A percentile compares a stretch with the other conserved stretches of the same genome.
Evolutionary conservation across 2,797 vertebrate species (phyloP).

Genomic region (Cossypha polioptera): DNA sequence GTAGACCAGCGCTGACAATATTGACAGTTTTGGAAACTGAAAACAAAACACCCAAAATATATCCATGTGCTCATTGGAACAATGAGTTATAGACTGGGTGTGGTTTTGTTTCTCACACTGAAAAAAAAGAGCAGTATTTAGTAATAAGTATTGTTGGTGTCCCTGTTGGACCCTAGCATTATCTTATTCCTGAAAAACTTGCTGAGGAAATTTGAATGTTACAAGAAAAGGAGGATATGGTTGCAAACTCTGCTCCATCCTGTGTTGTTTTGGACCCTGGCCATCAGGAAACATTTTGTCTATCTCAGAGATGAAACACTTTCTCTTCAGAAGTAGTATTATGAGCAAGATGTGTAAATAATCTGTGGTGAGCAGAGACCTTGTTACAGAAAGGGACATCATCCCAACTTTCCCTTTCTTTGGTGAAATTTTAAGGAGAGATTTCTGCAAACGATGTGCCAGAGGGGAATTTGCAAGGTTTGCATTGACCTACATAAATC

Average conservation of each 20-base stretch:
- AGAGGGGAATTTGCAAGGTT: background rate
- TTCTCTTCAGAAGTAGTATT: background rate
- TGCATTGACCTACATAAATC: background rate
- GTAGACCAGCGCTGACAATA: background rate
- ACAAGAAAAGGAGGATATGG: slow-evolving; percentile 32
- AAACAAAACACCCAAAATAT: background rate
- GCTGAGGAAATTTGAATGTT: background rate
- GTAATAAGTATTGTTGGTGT: background rate
- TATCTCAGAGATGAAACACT: slow-evolving; percentile 13
- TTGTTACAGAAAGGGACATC: background rate
- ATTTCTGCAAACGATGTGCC: background rate
- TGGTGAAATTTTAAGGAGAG: background rate
- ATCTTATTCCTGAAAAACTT: slow-evolving; percentile 36
- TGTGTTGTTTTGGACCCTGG: background rate
- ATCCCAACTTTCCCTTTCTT: background rate
- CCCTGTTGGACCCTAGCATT: background rate
- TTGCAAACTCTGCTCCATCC: slow-evolving; percentile 11
- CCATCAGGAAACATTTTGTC: slow-evolving; percentile 35
- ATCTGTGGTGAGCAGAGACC: background rate
- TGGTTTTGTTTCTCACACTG: background rate
- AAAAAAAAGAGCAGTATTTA: background rate
- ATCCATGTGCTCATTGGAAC: background rate
- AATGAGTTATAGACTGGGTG: background rate
- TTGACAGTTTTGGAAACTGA: background rate
- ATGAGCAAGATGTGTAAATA: background rate